Evolutionary conservation across 2,888 invertebrate genomes (phyloP).

Genomic region (Hyles lineata): DNA sequence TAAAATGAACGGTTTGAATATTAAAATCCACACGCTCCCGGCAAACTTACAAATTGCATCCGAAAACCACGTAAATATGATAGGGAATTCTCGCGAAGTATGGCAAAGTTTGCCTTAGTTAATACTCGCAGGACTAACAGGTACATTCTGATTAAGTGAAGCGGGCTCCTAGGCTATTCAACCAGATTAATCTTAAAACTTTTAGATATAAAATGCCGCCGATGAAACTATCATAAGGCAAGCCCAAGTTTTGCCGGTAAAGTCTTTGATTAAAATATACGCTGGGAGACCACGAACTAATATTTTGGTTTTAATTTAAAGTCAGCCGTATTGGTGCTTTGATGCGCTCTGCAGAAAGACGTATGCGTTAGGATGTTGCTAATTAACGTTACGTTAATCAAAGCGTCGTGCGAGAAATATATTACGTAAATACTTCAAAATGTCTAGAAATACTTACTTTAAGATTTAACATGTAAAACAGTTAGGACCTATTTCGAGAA

Average conservation of each 20-base stretch:
- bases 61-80: constrained; percentile 5
- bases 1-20: no score
- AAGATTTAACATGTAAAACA: no score
- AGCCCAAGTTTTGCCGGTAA: neutral
- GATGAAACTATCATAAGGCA: constrained; percentile 30
- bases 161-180: constrained; percentile 19
- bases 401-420: no score
- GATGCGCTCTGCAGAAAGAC: neutral
- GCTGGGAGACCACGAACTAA: neutral
- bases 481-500: no score
- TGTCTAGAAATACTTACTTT: no score
- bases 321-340: neutral
- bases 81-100: neutral
- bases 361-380: no score
- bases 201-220: constrained; percentile 35
- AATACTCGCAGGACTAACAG: constrained; percentile 11
- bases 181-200: constrained; percentile 41
- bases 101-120: constrained; percentile 16
- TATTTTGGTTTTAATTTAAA: constrained; percentile 8
- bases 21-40: neutral
- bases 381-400: no score
- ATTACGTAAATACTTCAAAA: no score
- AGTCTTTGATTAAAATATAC: constrained; percentile 14
- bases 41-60: constrained; percentile 17
- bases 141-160: constrained; percentile 17